Conservation (phyloP, 2,797 vertebrate species). For the Bryconaethiops microstoma region DNA sequence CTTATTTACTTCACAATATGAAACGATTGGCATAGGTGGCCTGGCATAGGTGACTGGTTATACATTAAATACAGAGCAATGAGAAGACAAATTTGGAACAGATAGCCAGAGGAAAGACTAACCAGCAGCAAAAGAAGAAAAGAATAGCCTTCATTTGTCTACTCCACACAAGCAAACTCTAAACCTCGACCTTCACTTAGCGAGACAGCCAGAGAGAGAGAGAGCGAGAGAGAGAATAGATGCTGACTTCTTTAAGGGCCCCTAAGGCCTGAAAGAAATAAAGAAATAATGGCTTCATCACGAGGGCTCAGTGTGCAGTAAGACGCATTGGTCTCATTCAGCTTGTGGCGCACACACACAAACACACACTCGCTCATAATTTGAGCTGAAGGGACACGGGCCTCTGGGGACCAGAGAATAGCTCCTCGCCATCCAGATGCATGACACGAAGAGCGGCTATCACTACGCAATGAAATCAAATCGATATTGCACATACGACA, state of each 20-base stretch:
- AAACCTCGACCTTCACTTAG: slow-evolving; percentile 36
- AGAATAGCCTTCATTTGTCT: slow-evolving; percentile 1
- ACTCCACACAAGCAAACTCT: not conserved
- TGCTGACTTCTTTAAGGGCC: slow-evolving; percentile 53
- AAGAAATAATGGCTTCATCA: slow-evolving; percentile 78
- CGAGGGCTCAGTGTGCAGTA: slow-evolving; percentile 58
- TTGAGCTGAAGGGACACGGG: slow-evolving; percentile 60
- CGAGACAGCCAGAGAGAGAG: slow-evolving; percentile 36
- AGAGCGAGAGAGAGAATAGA: slow-evolving; percentile 59
- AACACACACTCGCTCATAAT: slow-evolving; percentile 65
- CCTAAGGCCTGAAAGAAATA: slow-evolving; percentile 69
- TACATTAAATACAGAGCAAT: not conserved
- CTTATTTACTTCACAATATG: too few species aligned
- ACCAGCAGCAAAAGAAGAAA: not conserved
- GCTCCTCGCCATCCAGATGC: slow-evolving; percentile 61
- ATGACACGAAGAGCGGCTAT: slow-evolving; percentile 72
- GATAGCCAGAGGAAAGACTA: not conserved
- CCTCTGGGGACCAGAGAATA: slow-evolving; percentile 66
- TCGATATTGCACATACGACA: slow-evolving; percentile 77
- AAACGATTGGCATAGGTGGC: not conserved
- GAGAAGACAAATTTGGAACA: not conserved
- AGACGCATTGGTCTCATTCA: slow-evolving; percentile 68
- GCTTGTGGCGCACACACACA: slow-evolving; percentile 58
- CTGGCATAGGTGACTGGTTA: not conserved
- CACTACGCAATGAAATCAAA: slow-evolving; percentile 73